phyloP scores from a whole-genome alignment of 2,113 vertebrate species.

The Mormoops blainvillei region DNA sequence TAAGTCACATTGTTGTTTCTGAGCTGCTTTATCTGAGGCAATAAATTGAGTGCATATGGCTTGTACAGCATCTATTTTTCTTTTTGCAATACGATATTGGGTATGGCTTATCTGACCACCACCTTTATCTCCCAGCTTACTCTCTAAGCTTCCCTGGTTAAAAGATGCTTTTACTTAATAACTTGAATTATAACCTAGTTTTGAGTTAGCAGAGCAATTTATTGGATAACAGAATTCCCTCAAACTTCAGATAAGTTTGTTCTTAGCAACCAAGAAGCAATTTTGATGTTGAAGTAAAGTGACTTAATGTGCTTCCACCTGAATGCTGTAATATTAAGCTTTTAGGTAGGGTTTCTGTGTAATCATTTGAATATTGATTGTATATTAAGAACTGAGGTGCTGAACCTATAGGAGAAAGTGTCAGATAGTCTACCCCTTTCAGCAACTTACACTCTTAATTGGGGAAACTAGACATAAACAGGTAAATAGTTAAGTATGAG shows the following conservation, averaged over 20 bases:
- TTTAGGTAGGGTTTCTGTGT: background rate
- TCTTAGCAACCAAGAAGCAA: background rate
- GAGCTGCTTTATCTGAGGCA: background rate
- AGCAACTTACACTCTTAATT: background rate
- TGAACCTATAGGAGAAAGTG: background rate
- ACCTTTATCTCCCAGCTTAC: background rate
- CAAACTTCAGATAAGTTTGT: slow-evolving; percentile 1
- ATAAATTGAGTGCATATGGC: background rate
- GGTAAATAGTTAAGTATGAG: background rate
- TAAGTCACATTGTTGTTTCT: slow-evolving; percentile 2
- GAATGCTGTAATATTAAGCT: background rate
- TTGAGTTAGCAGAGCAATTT: slow-evolving; percentile 24
- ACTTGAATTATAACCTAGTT: slow-evolving; percentile 27
- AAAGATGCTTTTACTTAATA: slow-evolving; percentile 20
- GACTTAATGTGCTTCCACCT: background rate
- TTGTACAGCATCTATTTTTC: background rate
- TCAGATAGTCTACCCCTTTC: background rate
- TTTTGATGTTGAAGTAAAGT: slow-evolving; percentile 25
- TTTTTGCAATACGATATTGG: background rate
- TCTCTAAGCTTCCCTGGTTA: background rate
- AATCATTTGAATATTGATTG: background rate
- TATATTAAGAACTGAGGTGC: slow-evolving; percentile 6
- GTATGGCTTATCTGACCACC: background rate
- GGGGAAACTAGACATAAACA: background rate
- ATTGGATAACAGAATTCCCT: slow-evolving; percentile 24